phyloP scores from a whole-genome alignment of 1,140 invertebrate genomes.

The Ephestia elutella region DNA sequence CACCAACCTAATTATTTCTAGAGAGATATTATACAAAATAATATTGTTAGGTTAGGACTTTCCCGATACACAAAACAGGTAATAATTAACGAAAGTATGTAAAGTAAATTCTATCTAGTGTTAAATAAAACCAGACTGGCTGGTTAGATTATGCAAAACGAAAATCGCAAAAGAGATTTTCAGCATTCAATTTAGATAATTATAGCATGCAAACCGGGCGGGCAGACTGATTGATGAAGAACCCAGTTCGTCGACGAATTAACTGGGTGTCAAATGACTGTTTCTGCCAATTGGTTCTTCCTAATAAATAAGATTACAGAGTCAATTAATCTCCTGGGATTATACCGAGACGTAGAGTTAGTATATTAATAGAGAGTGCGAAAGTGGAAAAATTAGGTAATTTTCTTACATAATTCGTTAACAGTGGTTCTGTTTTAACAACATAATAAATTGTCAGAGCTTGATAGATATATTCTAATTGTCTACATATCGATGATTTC shows the following conservation, averaged over 20 bases:
- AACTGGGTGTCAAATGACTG: neutral
- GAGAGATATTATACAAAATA: too few species aligned
- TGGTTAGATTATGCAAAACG: neutral
- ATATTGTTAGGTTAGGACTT: too few species aligned
- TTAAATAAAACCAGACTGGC: too few species aligned
- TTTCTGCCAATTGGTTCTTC: neutral
- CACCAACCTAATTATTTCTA: too few species aligned
- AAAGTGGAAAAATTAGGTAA: too few species aligned
- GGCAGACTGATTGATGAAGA: neutral
- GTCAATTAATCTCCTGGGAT: neutral
- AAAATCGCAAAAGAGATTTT: neutral
- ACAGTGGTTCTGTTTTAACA: too few species aligned
- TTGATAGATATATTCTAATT: neutral
- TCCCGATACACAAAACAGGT: too few species aligned
- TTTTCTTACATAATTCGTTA: too few species aligned
- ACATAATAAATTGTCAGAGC: too few species aligned
- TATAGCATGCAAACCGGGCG: neutral
- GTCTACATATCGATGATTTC: too few species aligned
- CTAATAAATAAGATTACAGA: neutral
- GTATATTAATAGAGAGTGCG: neutral
- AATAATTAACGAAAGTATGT: too few species aligned
- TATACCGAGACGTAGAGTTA: neutral
- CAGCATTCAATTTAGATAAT: neutral
- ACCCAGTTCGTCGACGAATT: neutral
- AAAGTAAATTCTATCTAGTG: too few species aligned